A percentile compares a stretch with the other conserved stretches of the same genome.
Conservation (phyloP, 2,113 vertebrate species). For the Perca fluviatilis region DNA sequence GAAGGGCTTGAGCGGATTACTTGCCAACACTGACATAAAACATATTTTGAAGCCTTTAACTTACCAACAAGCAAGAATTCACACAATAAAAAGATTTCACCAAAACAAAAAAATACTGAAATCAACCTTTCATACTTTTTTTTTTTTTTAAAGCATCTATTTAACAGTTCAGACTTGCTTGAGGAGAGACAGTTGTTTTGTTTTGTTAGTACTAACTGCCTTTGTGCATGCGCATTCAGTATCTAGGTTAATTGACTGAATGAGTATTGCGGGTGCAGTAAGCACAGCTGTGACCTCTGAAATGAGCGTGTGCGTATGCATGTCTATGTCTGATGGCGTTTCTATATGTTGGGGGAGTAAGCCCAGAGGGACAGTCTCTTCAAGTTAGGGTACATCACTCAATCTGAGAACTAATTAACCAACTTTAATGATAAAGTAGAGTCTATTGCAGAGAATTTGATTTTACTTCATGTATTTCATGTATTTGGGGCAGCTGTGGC, state of each 20-base stretch:
- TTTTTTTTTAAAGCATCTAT: constrained; percentile 50
- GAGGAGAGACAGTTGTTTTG: constrained; percentile 54
- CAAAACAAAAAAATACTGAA: not conserved
- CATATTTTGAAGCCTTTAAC: not conserved
- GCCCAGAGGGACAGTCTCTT: not conserved
- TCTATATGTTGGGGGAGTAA: constrained; percentile 37
- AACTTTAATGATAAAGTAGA: not conserved
- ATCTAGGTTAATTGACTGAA: constrained; percentile 69
- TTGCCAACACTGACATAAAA: not conserved
- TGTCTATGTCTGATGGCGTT: constrained; percentile 19
- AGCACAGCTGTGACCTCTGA: constrained; percentile 70
- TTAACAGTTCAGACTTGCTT: constrained; percentile 30
- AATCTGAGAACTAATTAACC: not conserved
- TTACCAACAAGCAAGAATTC: not conserved
- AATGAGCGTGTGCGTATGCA: not conserved
- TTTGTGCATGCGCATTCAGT: constrained; percentile 52
- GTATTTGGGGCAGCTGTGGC: too few species aligned
- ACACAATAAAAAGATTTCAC: not conserved
- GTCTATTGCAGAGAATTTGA: not conserved
- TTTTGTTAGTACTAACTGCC: constrained; percentile 43
- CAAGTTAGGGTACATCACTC: not conserved
- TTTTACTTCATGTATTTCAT: not conserved
- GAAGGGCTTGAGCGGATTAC: constrained; percentile 18
- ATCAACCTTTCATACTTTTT: not conserved
- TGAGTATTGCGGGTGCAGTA: constrained; percentile 45